phyloP scores from a whole-genome alignment of 2,888 invertebrate genomes.

The Leptinotarsa haldemani region DNA sequence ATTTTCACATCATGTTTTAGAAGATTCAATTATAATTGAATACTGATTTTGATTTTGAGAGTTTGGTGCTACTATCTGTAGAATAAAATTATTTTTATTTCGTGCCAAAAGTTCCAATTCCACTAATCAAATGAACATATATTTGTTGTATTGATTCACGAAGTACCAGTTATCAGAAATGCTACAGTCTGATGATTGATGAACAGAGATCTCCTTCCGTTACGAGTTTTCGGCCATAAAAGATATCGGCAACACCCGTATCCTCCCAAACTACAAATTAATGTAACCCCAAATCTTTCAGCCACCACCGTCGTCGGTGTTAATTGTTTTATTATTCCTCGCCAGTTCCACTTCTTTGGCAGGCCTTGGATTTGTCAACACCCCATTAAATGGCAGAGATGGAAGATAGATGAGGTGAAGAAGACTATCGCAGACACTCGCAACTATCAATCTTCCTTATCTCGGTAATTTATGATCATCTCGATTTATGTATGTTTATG shows the following conservation, averaged over 20 bases:
- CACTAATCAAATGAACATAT: too few species aligned
- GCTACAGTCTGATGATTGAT: not conserved
- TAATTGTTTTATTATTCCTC: constrained; percentile 40
- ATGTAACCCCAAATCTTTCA: constrained; percentile 38
- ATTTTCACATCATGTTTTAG: too few species aligned
- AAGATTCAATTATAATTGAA: too few species aligned
- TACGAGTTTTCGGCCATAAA: constrained; percentile 10
- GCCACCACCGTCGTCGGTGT: constrained; percentile 32
- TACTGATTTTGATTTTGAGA: too few species aligned
- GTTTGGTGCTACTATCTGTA: too few species aligned
- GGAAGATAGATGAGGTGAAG: constrained; percentile 32
- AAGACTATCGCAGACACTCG: constrained; percentile 33
- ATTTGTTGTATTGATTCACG: not conserved
- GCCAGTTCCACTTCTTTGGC: constrained; percentile 28
- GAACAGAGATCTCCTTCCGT: not conserved
- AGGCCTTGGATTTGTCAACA: constrained; percentile 44
- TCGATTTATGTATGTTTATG: constrained; percentile 40
- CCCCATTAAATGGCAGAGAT: constrained; percentile 40
- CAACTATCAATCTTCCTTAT: constrained; percentile 33
- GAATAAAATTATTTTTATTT: too few species aligned
- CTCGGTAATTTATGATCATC: constrained; percentile 30
- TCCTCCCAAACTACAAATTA: constrained; percentile 19
- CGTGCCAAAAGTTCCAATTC: too few species aligned
- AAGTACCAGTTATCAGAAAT: not conserved
- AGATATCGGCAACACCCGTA: constrained; percentile 23